phyloP scores from a whole-genome alignment of 2,113 vertebrate genomes.

The Aldabrachelys gigantea region DNA sequence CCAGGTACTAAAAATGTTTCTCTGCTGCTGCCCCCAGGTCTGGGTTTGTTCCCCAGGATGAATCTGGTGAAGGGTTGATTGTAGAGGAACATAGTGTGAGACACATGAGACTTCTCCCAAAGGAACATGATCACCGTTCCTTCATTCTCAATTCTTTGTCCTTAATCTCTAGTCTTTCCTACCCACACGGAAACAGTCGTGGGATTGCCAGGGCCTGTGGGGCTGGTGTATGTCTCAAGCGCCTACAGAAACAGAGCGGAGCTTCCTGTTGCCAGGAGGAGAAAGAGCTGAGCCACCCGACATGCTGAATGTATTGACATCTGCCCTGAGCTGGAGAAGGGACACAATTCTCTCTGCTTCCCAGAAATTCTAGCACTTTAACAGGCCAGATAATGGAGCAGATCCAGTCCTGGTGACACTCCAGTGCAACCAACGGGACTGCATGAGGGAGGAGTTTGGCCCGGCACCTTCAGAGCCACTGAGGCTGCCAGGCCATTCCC shows the following conservation, averaged over 20 bases:
- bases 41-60: not conserved
- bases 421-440: accelerated
- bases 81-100: accelerated
- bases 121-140: not conserved
- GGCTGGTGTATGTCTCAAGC: slow-evolving; percentile 45
- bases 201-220: not conserved
- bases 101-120: accelerated
- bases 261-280: accelerated
- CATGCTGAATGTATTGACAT: accelerated
- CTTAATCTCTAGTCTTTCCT: not conserved
- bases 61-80: accelerated
- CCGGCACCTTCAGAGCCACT: accelerated
- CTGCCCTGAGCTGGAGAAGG: not conserved
- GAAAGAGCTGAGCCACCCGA: not conserved
- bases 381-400: not conserved
- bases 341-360: not conserved
- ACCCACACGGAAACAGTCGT: accelerated
- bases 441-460: accelerated
- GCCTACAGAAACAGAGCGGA: slow-evolving; percentile 63
- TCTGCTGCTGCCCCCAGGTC: not conserved
- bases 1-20: not conserved
- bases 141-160: not conserved
- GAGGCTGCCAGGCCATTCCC: not conserved
- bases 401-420: not conserved
- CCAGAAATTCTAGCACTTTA: not conserved